These are phyloP conservation scores for Psettodes erumei DNA, from an alignment of 2,113 vertebrate species.

Conservation along the genomic window DNA sequence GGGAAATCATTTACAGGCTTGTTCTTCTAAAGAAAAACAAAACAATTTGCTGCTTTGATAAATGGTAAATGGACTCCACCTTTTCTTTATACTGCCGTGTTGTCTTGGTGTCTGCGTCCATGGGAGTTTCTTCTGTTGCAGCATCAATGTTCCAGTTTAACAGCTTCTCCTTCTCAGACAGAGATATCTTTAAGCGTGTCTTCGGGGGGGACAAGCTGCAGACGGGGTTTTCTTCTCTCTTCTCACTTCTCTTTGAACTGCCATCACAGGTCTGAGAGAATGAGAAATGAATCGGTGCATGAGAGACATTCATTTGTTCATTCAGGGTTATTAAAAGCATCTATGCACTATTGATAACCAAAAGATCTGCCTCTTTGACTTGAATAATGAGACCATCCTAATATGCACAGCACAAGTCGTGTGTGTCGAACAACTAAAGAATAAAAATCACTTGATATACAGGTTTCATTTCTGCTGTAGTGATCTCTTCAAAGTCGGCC, in stretches of 20 bases:
- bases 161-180: slow-evolving; percentile 74
- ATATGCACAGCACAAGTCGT: neutral
- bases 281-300: neutral
- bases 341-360: neutral
- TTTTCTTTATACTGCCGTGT: slow-evolving; percentile 12
- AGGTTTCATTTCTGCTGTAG: slow-evolving; percentile 38
- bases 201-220: slow-evolving; percentile 30
- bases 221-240: neutral
- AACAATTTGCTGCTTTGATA: neutral
- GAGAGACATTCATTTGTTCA: neutral
- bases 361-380: neutral
- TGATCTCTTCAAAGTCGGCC: slow-evolving; percentile 70
- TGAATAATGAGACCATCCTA: neutral
- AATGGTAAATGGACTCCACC: slow-evolving; percentile 32
- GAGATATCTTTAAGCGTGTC: slow-evolving; percentile 71
- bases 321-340: neutral
- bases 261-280: slow-evolving; percentile 29
- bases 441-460: slow-evolving; percentile 30
- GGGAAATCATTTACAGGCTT: neutral
- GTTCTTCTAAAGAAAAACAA: neutral
- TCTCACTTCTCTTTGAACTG: slow-evolving; percentile 3
- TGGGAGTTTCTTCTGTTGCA: slow-evolving; percentile 38
- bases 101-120: neutral
- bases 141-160: slow-evolving; percentile 72
- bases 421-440: no score